These are phyloP conservation scores for Steinernema khuongi DNA, from an alignment of 1,140 invertebrate species.

Conservation along the genomic window DNA sequence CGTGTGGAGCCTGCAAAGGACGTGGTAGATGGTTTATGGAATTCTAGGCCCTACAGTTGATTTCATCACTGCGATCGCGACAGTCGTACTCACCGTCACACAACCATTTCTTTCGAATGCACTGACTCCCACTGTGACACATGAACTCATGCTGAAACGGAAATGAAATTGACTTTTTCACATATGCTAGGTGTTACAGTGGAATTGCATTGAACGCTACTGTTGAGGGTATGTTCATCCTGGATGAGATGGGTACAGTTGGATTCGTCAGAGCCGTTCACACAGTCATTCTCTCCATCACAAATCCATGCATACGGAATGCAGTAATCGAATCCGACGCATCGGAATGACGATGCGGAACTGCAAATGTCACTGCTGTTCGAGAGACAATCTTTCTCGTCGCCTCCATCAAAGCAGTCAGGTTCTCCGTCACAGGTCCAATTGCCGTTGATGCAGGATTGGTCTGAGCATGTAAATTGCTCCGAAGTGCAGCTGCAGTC, in stretches of 20 bases:
- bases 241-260: not conserved
- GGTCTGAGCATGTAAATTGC: constrained; percentile 72
- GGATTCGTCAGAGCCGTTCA: constrained; percentile 71
- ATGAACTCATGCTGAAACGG: not conserved
- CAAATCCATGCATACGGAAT: constrained; percentile 72
- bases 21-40: not conserved
- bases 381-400: not conserved
- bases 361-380: not conserved
- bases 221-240: not conserved
- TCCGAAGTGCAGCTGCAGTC: not conserved
- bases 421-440: constrained; percentile 70
- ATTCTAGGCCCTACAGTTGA: constrained; percentile 18
- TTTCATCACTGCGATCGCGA: constrained; percentile 72
- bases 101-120: constrained; percentile 70
- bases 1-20: not conserved
- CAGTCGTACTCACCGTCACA: constrained; percentile 78
- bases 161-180: not conserved
- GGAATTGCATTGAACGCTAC: not conserved
- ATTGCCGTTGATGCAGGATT: constrained; percentile 70
- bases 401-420: not conserved
- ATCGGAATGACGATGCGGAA: not conserved
- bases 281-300: constrained; percentile 74
- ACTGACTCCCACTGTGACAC: constrained; percentile 60
- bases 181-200: not conserved
- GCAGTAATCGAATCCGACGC: constrained; percentile 63